These are phyloP conservation scores for Caiman crocodilus DNA, from an alignment of 2,797 vertebrate genomes.

Conservation along the genomic window DNA sequence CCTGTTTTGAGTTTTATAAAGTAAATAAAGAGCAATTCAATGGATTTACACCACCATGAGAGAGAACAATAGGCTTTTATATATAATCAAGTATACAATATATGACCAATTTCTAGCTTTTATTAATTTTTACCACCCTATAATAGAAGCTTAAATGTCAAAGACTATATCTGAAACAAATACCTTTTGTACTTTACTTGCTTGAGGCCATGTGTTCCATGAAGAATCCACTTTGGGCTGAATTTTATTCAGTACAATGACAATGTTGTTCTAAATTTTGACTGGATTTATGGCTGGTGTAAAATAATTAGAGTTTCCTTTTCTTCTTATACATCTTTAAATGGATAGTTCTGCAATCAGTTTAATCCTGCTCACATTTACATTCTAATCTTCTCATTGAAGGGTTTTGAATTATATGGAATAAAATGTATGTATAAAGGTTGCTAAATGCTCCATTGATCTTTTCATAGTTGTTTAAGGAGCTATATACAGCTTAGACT, in stretches of 20 bases:
- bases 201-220: neutral
- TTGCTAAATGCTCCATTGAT: conserved; percentile 35
- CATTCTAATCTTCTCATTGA: neutral
- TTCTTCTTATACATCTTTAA: neutral
- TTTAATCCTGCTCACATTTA: neutral
- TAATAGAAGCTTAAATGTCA: neutral
- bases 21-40: neutral
- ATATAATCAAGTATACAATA: neutral
- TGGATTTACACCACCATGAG: neutral
- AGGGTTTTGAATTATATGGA: conserved; percentile 2
- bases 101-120: neutral
- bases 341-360: neutral
- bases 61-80: neutral
- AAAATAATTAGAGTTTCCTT: neutral
- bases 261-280: accelerated
- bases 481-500: conserved; percentile 41
- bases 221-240: neutral
- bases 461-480: neutral
- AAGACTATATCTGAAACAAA: neutral
- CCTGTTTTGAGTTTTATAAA: neutral
- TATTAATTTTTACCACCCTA: neutral
- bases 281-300: neutral
- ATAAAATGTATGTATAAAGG: neutral
- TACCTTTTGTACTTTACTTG: neutral
- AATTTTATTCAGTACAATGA: neutral